Percentiles rank a stretch among this genome's conserved stretches.
phyloP scores from a whole-genome alignment of 2,113 vertebrate genomes.

The Plecotus auritus region DNA sequence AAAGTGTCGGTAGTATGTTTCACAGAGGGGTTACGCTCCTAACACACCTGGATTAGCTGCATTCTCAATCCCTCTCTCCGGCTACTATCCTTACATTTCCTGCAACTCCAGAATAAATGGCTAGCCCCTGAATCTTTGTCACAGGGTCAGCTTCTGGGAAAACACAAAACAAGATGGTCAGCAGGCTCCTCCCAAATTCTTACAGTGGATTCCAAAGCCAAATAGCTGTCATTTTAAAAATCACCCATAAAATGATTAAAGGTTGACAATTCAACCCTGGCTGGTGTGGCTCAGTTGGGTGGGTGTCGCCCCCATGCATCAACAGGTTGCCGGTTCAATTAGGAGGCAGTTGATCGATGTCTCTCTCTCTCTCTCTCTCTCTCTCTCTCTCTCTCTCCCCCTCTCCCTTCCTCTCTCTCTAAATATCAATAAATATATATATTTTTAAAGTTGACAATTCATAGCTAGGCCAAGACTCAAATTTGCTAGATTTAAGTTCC shows the following conservation, averaged over 20 bases:
- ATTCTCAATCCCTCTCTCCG: not conserved
- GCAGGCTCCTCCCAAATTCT: not conserved
- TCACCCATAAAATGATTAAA: not conserved
- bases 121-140: not conserved
- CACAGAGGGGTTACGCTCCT: not conserved
- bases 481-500: not conserved
- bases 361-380: no score
- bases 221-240: not conserved
- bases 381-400: no score
- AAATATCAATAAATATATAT: not conserved
- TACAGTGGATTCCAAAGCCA: slow-evolving; percentile 3
- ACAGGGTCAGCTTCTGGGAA: not conserved
- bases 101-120: not conserved
- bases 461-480: not conserved
- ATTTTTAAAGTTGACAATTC: not conserved
- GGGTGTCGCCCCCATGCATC: no score
- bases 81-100: not conserved
- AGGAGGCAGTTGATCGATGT: no score
- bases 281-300: no score
- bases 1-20: not conserved
- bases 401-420: no score
- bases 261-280: not conserved
- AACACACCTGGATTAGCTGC: not conserved
- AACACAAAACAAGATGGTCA: not conserved
- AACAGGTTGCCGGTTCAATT: no score